Conservation (phyloP, 2,113 vertebrate species). For the Gorsachius goisagi region DNA sequence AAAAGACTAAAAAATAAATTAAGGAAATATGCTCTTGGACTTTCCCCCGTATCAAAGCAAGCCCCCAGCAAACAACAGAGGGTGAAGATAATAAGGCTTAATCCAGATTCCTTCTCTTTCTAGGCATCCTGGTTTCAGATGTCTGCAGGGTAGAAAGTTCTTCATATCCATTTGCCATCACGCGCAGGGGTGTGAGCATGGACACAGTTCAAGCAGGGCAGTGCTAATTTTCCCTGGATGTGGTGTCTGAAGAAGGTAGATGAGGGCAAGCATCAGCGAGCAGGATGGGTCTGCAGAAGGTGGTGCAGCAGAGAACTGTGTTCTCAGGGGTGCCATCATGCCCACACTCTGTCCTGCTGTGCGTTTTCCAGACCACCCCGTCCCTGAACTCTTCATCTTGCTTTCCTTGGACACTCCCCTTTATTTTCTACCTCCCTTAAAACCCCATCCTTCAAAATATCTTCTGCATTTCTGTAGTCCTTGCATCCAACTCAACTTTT, state of each 20-base stretch:
- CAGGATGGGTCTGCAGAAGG: background rate
- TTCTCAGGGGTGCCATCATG: background rate
- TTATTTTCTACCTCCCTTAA: background rate
- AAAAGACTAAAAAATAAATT: background rate
- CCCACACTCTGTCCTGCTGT: background rate
- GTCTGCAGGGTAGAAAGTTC: background rate
- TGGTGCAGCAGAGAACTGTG: background rate
- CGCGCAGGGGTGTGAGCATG: background rate
- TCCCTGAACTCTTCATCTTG: background rate
- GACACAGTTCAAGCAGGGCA: background rate
- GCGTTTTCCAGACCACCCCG: background rate
- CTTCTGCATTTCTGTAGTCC: background rate
- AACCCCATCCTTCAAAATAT: background rate
- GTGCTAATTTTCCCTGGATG: background rate
- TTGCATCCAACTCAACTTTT: background rate
- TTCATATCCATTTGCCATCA: background rate
- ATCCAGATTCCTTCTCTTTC: background rate
- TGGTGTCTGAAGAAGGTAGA: background rate
- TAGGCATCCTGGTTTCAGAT: background rate
- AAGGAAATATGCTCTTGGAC: background rate
- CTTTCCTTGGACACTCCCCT: background rate
- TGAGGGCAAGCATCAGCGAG: background rate
- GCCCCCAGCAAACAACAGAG: background rate
- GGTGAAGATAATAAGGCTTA: background rate
- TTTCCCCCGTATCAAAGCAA: background rate